Percentiles rank a stretch among this genome's conserved stretches.
Conservation (phyloP, 1,140 invertebrate species). For the Yoshiicerus persimilis region DNA sequence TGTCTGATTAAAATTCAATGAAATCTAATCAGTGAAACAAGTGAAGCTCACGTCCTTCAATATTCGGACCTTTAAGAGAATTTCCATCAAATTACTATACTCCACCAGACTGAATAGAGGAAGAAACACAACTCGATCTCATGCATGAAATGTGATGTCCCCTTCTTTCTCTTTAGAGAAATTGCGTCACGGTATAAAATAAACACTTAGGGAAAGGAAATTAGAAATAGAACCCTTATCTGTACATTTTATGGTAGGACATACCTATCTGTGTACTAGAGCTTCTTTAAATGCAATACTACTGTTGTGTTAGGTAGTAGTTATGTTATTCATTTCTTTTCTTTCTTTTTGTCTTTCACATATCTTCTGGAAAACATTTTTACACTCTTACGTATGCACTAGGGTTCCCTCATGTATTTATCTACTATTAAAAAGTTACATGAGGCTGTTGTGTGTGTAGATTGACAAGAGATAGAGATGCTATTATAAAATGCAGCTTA, state of each 20-base stretch:
- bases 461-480: not conserved
- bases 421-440: not conserved
- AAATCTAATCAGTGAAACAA: not conserved
- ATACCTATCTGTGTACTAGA: not conserved
- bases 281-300: not conserved
- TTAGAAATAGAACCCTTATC: not conserved
- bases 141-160: not conserved
- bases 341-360: conserved; percentile 10
- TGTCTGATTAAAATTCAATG: not conserved
- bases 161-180: conserved; percentile 16
- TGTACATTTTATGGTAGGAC: not conserved
- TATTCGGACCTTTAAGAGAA: not conserved
- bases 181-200: conserved; percentile 17
- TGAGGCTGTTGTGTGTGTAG: not conserved
- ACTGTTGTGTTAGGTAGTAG: not conserved
- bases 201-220: conserved; percentile 17
- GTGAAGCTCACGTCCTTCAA: not conserved
- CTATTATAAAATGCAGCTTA: not conserved
- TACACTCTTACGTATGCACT: not conserved
- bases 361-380: not conserved
- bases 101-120: not conserved
- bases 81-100: not conserved
- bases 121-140: not conserved
- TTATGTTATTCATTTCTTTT: conserved; percentile 22
- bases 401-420: not conserved